Conservation (phyloP, 1,140 invertebrate genomes). For the Drosophila orena region DNA sequence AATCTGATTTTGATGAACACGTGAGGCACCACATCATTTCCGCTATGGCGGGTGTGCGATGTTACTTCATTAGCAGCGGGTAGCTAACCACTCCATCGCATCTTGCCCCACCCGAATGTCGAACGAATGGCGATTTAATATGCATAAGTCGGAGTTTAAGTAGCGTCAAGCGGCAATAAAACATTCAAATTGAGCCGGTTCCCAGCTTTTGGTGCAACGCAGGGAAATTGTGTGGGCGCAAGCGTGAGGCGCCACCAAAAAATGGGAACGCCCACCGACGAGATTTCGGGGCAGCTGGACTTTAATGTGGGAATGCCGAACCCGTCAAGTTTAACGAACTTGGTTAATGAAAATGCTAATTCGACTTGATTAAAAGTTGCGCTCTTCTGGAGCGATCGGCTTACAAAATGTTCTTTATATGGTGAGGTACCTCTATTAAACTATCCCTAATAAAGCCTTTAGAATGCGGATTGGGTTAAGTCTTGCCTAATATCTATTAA, state of each 20-base stretch:
- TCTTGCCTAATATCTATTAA: too few species aligned
- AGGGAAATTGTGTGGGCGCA: constrained; percentile 59
- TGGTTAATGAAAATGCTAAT: constrained; percentile 62
- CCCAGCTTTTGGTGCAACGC: constrained; percentile 16
- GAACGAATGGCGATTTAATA: constrained; percentile 39
- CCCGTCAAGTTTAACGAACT: constrained; percentile 54
- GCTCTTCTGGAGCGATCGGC: constrained; percentile 31
- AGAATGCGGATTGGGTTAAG: background rate
- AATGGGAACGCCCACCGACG: constrained; percentile 39
- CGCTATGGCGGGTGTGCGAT: constrained; percentile 13
- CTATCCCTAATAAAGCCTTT: background rate
- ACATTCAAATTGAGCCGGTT: constrained; percentile 60
- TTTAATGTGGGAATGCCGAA: constrained; percentile 55
- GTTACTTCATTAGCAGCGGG: constrained; percentile 51
- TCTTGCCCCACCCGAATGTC: background rate
- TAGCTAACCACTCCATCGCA: constrained; percentile 25
- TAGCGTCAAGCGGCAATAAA: constrained; percentile 68
- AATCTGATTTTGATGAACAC: constrained; percentile 30
- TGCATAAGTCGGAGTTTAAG: constrained; percentile 68
- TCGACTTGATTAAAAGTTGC: constrained; percentile 30
- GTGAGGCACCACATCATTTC: constrained; percentile 39
- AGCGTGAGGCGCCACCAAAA: constrained; percentile 71
- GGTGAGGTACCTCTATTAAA: too few species aligned
- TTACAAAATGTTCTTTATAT: background rate
- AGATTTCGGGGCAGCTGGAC: constrained; percentile 30